phyloP scores from a whole-genome alignment of 37 sponge, comb jelly and placozoan genomes.

The Oopsacas minuta region DNA sequence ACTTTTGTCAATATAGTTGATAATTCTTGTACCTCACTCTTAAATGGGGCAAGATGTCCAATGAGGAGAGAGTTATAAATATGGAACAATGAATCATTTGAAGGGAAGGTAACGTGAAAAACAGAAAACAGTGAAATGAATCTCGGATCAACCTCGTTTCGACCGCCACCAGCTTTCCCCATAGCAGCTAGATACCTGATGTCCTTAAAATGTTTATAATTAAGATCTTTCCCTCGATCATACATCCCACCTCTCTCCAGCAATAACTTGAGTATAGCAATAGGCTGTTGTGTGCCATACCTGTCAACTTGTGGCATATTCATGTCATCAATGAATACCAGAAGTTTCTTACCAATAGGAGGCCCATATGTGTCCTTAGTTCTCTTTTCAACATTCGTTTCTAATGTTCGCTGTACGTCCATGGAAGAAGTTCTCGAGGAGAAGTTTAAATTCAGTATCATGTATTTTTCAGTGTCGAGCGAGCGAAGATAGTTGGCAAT shows the following conservation, averaged over 20 bases:
- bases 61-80: constrained; percentile 82
- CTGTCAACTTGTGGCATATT: constrained; percentile 98
- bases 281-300: constrained; percentile 98
- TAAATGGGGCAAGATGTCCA: constrained; percentile 82
- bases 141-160: constrained; percentile 88
- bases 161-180: constrained; percentile 99
- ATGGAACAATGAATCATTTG: constrained; percentile 65
- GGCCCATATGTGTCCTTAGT: constrained; percentile 95
- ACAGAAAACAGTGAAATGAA: constrained; percentile 90
- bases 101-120: constrained; percentile 92
- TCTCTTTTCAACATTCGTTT: constrained; percentile 94
- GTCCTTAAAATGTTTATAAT: constrained; percentile 89
- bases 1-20: constrained; percentile 52
- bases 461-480: constrained; percentile 59
- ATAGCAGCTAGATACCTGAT: constrained; percentile 87
- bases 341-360: constrained; percentile 79
- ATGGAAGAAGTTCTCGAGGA: constrained; percentile 93
- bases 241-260: constrained; percentile 95
- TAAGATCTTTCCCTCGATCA: constrained; percentile 93
- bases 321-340: constrained; percentile 97
- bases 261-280: constrained; percentile 87
- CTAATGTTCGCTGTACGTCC: constrained; percentile 94
- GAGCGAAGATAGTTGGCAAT: constrained; percentile 70
- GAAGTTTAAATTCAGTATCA: constrained; percentile 92
- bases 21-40: constrained; percentile 59